Conservation (phyloP, 2,113 vertebrate genomes). For the Meriones unguiculatus region DNA sequence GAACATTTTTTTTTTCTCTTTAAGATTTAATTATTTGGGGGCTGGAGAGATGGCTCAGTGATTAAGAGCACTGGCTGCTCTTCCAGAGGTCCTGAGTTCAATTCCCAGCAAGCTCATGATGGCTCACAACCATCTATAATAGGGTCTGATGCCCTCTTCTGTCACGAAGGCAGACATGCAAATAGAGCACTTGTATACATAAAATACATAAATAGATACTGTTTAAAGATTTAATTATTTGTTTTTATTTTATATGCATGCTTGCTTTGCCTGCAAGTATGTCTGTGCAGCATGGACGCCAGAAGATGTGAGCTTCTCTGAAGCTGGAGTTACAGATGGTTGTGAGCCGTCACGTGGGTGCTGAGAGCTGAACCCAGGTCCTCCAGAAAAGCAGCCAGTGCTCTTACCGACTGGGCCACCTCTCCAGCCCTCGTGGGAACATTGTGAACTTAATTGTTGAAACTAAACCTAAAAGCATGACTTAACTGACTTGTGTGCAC, state of each 20-base stretch:
- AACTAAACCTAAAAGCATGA: neutral
- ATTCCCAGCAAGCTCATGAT: neutral
- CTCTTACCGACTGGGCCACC: neutral
- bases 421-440: neutral
- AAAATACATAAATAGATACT: neutral
- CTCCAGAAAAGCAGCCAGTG: neutral
- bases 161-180: neutral
- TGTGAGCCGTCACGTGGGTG: neutral
- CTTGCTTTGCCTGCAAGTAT: neutral
- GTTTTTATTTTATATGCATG: neutral
- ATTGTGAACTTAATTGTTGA: neutral
- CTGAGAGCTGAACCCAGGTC: neutral
- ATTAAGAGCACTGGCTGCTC: neutral
- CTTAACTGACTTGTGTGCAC: neutral
- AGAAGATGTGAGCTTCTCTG: neutral
- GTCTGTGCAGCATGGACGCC: neutral
- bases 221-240: neutral
- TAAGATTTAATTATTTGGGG: neutral
- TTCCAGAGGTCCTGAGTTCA: neutral
- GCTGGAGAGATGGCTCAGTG: neutral
- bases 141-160: neutral
- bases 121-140: neutral
- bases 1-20: neutral
- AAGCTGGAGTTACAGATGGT: neutral
- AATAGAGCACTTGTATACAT: neutral